A percentile compares a stretch with the other conserved stretches of the same genome.
These are phyloP conservation scores for Egretta garzetta DNA, from an alignment of 2,113 vertebrate genomes.

Conservation along the genomic window DNA sequence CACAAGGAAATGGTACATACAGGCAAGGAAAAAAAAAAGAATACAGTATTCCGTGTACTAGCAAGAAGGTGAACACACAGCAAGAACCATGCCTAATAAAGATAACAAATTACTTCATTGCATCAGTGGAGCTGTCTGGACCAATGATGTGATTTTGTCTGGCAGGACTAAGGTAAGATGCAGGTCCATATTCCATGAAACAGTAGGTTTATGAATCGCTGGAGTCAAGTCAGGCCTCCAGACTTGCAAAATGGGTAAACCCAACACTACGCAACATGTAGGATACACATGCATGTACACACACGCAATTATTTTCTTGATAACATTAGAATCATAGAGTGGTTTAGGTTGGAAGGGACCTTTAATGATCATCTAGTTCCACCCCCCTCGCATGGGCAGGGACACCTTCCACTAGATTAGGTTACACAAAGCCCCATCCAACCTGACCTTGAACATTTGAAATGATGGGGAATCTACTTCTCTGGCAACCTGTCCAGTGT, in stretches of 20 bases:
- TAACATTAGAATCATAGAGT: background rate
- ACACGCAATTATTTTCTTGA: background rate
- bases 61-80: background rate
- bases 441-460: background rate
- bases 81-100: background rate
- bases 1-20: background rate
- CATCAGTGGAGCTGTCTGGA: background rate
- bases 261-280: background rate
- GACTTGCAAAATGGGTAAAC: background rate
- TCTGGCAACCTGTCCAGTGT: background rate
- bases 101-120: background rate
- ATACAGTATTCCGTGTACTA: background rate
- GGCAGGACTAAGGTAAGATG: background rate
- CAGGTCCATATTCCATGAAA: background rate
- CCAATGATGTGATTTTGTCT: background rate
- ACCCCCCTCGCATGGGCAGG: background rate
- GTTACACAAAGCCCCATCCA: background rate
- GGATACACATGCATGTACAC: background rate
- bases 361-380: background rate
- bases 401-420: background rate
- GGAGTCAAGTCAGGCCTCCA: background rate
- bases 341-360: background rate
- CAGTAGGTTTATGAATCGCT: background rate
- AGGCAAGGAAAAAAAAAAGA: background rate
- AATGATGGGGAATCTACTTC: background rate